These are phyloP conservation scores for Labroides dimidiatus DNA, from an alignment of 2,797 vertebrate genomes.

Conservation along the genomic window DNA sequence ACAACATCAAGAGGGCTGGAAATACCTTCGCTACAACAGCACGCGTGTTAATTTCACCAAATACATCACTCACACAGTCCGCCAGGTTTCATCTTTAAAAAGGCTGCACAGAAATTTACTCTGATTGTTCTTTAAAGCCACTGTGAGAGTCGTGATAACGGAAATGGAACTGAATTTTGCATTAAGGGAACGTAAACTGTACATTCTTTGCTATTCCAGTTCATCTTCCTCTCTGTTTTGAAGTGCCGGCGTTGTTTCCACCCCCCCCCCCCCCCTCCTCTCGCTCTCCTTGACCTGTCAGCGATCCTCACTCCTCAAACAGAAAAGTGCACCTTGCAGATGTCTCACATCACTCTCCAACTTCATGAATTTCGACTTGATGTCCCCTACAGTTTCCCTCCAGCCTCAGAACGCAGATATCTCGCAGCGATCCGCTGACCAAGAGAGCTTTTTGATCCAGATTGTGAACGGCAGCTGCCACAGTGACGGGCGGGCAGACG, in stretches of 20 bases:
- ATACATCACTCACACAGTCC: not conserved
- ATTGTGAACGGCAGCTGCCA: conserved; percentile 63
- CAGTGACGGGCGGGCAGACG: conserved; percentile 37
- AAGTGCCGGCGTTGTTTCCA: conserved; percentile 2
- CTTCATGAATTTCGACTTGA: conserved; percentile 53
- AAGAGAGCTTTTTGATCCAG: conserved; percentile 60
- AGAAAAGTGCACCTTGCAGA: conserved; percentile 29
- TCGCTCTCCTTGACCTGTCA: conserved; percentile 37
- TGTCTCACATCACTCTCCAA: conserved; percentile 14
- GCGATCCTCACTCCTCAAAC: conserved; percentile 17
- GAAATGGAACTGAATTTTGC: too few relatives aligned
- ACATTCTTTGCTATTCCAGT: too few relatives aligned
- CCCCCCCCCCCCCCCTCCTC: not conserved
- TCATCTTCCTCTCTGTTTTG: not conserved
- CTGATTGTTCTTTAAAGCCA: too few relatives aligned
- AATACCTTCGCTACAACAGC: not conserved
- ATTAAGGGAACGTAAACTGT: too few relatives aligned
- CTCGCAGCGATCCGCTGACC: conserved; percentile 39
- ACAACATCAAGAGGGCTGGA: not conserved
- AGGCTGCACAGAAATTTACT: too few relatives aligned
- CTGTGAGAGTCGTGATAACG: too few relatives aligned
- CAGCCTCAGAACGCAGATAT: conserved; percentile 27
- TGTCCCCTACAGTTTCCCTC: conserved; percentile 38
- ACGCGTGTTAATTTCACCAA: not conserved
- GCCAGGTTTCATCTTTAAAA: too few relatives aligned